Conservation (phyloP, 2,113 vertebrate species). For the Phycodurus eques region DNA sequence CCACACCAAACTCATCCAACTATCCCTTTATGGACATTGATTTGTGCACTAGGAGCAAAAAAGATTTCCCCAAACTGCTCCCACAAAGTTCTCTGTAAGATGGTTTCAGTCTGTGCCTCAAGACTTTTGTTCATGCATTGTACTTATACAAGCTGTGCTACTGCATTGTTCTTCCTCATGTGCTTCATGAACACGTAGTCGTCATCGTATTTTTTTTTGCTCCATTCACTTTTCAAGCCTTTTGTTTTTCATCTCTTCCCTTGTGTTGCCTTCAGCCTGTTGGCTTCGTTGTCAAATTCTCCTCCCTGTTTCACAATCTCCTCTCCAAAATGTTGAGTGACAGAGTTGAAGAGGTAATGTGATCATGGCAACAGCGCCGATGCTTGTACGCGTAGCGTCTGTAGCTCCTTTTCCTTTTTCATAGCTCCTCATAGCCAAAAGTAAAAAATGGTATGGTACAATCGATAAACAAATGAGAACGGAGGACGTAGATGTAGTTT, state of each 20-base stretch:
- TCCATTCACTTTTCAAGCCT: conserved; percentile 44
- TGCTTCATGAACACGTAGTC: conserved; percentile 11
- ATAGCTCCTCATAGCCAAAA: conserved; percentile 22
- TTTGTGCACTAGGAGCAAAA: too few relatives aligned
- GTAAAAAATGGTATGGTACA: conserved; percentile 31
- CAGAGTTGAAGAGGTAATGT: conserved; percentile 77
- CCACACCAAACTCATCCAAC: neutral
- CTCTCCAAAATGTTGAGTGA: conserved; percentile 69
- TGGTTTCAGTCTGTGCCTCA: neutral
- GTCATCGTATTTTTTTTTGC: conserved; percentile 31
- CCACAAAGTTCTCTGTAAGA: neutral
- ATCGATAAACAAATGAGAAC: conserved; percentile 37
- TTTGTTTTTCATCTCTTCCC: conserved; percentile 49
- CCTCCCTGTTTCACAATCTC: conserved; percentile 77
- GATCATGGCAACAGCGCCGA: conserved; percentile 42
- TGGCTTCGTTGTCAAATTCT: conserved; percentile 82
- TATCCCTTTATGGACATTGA: too few relatives aligned
- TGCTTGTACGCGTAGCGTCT: conserved; percentile 22
- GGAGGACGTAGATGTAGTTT: conserved; percentile 23
- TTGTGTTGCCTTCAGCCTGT: conserved; percentile 70
- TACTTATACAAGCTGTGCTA: neutral
- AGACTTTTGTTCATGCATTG: neutral
- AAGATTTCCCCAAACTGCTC: neutral
- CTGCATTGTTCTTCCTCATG: conserved; percentile 30
- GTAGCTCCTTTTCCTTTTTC: conserved; percentile 30